phyloP scores from a whole-genome alignment of 2,888 invertebrate species.

The Ommatoiulus sabulosus region DNA sequence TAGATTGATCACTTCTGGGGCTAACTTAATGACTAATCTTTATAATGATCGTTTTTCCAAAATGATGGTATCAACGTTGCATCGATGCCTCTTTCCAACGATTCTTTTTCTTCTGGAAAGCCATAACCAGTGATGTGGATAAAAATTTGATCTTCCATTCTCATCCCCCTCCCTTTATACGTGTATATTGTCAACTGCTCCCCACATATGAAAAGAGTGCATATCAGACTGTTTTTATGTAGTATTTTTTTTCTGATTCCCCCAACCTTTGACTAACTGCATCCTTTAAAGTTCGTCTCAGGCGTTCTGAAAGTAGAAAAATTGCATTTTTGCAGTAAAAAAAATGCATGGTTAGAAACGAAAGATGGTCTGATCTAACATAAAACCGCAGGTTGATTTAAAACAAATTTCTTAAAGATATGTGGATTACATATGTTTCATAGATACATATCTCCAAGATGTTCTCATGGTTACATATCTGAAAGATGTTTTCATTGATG shows the following conservation, averaged over 20 bases:
- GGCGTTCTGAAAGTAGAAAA: neutral
- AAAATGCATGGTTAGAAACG: neutral
- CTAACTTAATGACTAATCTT: conserved; percentile 49
- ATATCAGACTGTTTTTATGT: neutral
- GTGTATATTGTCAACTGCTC: neutral
- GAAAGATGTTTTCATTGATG: too few species aligned
- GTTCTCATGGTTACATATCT: neutral
- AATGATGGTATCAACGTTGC: conserved; percentile 17
- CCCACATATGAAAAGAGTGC: conserved; percentile 5
- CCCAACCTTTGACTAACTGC: neutral
- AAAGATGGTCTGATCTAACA: too few species aligned
- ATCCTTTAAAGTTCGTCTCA: neutral
- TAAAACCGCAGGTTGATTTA: too few species aligned
- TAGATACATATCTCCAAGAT: neutral
- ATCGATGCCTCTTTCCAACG: neutral
- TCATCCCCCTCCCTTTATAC: neutral
- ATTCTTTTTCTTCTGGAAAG: neutral
- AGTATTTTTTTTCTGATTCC: neutral
- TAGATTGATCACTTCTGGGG: conserved; percentile 49
- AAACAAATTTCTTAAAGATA: too few species aligned
- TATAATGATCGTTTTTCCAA: conserved; percentile 42
- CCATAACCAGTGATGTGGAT: conserved; percentile 52
- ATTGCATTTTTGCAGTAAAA: neutral
- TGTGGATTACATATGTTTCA: neutral
- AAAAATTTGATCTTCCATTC: conserved; percentile 46